A percentile compares a stretch with the other conserved stretches of the same genome.
Conservation (phyloP, 2,113 vertebrate species). For the Typhlomys cinereus region DNA sequence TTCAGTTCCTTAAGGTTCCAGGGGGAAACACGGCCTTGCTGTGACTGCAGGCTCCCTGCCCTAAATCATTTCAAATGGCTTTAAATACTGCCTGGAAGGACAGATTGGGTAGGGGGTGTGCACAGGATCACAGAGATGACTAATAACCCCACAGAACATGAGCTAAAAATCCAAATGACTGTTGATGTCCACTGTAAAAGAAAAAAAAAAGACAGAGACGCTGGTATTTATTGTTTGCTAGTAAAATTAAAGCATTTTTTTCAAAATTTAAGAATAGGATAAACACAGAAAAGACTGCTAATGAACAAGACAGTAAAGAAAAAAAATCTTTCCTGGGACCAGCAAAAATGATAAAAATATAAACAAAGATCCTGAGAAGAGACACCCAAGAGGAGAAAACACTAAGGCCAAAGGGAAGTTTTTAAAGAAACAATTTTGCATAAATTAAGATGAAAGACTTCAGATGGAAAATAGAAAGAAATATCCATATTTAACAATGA, state of each 20-base stretch:
- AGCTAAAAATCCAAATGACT: background rate
- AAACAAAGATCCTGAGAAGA: background rate
- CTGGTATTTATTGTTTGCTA: background rate
- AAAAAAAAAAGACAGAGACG: background rate
- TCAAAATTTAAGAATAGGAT: background rate
- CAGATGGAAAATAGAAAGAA: constrained; percentile 11
- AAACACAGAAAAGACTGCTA: background rate
- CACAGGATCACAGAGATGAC: background rate
- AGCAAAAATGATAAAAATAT: background rate
- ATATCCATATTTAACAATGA: background rate
- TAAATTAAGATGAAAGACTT: background rate
- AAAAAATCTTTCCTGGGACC: background rate
- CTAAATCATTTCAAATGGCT: background rate
- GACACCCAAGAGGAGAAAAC: background rate
- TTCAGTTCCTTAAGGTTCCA: background rate
- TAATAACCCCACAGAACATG: background rate
- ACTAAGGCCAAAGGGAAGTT: background rate
- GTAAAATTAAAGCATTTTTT: background rate
- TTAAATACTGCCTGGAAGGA: background rate
- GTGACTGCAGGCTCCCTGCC: background rate
- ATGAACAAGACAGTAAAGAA: background rate
- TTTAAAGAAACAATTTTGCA: background rate
- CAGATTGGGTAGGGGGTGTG: background rate
- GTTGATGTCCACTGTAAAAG: background rate
- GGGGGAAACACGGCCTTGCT: background rate